Evolutionary conservation across 2,888 invertebrate species (phyloP).

Genomic region (Coremacera marginata): DNA sequence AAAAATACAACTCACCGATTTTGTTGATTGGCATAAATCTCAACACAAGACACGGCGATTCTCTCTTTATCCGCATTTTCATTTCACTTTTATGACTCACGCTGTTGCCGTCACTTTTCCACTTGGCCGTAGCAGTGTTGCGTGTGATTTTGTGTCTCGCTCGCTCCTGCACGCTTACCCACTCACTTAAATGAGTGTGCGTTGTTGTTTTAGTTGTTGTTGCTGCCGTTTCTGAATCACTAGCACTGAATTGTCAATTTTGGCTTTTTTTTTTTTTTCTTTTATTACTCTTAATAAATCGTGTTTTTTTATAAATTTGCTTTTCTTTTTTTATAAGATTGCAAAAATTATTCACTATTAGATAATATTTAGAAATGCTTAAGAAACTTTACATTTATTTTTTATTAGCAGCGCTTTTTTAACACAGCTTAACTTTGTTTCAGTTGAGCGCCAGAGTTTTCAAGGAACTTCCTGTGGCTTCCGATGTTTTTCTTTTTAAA

Average conservation of each 20-base stretch:
- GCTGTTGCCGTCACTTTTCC: constrained; percentile 64
- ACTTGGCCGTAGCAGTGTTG: constrained; percentile 57
- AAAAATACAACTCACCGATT: constrained; percentile 51
- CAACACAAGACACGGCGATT: constrained; percentile 75
- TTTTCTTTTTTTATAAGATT: constrained; percentile 1
- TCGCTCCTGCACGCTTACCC: not conserved
- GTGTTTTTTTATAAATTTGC: not conserved
- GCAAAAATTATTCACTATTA: constrained; percentile 18
- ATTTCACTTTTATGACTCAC: constrained; percentile 70
- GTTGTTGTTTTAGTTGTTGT: constrained; percentile 45
- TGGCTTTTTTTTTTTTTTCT: constrained; percentile 31
- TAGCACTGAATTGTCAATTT: constrained; percentile 36
- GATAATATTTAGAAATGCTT: constrained; percentile 12
- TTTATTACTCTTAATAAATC: constrained; percentile 24
- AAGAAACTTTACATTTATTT: not conserved
- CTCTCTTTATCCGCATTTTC: constrained; percentile 77
- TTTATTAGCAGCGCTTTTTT: not conserved
- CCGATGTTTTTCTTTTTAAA: not conserved
- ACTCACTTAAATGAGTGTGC: constrained; percentile 28
- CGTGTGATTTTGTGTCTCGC: constrained; percentile 52
- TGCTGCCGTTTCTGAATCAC: constrained; percentile 48
- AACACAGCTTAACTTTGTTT: constrained; percentile 2
- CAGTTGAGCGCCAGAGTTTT: not conserved
- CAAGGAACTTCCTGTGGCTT: constrained; percentile 13
- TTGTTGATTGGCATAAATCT: constrained; percentile 72